Conservation (phyloP, 2,113 vertebrate species). For the Apistogramma diplotaenia region DNA sequence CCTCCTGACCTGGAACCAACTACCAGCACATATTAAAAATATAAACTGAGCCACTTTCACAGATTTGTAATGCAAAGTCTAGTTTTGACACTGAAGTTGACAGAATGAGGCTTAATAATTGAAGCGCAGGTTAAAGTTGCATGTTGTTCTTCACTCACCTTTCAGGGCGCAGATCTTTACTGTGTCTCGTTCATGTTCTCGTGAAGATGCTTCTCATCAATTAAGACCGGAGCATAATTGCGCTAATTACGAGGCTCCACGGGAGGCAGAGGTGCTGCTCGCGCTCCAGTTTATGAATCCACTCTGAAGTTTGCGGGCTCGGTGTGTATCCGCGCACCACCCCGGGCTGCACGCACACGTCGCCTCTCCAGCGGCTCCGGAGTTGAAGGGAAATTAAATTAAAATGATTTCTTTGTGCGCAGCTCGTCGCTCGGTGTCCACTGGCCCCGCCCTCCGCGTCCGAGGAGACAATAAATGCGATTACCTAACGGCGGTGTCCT, state of each 20-base stretch:
- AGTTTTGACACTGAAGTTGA: background rate
- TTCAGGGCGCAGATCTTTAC: background rate
- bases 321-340: background rate
- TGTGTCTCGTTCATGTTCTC: background rate
- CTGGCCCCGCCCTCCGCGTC: background rate
- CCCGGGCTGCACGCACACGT: conserved; percentile 2
- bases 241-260: background rate
- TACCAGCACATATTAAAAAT: background rate
- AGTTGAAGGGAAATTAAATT: background rate
- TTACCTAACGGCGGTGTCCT: conserved; percentile 42
- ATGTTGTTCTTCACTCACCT: background rate
- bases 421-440: background rate
- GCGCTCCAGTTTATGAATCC: background rate
- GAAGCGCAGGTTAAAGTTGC: background rate
- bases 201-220: background rate
- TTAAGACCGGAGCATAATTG: background rate
- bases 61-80: background rate
- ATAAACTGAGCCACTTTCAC: background rate
- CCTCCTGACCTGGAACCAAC: background rate
- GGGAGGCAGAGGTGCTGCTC: background rate
- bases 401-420: background rate
- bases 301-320: conserved; percentile 33
- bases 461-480: conserved; percentile 22
- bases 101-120: background rate
- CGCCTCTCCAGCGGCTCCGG: background rate